Evolutionary conservation across 2,888 invertebrate genomes (phyloP), one percentile per base, ranked within the genome.

Genomic region (Stegana nigrithorax): DNA sequence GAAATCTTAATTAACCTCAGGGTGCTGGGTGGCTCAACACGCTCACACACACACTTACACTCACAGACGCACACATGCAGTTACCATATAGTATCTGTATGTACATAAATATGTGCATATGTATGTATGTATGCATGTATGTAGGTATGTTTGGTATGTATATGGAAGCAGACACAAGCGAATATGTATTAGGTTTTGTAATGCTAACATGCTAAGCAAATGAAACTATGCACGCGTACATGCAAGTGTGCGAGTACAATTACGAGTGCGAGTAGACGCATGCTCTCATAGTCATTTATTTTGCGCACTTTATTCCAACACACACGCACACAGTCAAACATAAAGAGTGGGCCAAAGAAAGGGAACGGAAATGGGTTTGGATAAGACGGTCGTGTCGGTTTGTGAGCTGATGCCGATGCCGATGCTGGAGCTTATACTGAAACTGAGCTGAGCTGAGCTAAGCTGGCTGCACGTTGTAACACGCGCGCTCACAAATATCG

Each of bases 1-100:
- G 68, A 77, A 76, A 73, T 76, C 73, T 73, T 76, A 76, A 76
- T 76, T 76, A 76, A 75, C 77, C 75, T 73, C 70, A 63, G 75
- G 73, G 73, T 67, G 66, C 64, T n/a, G n/a, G n/a, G n/a, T n/a
- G n/a, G n/a, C n/a, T n/a, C n/a, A n/a, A n/a, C n/a, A n/a, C 57
- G 29, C 17, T 51, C 60, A 56, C 44, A 47, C 45, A 45, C 17
- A 39, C 53, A 25, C 23, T n/a, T n/a, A 50, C 51, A 19, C 27
- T 21, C 21, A 12, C 58, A 17, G 27, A 44, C 47, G 44, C 12
- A 42, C 44, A n/a, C n/a, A n/a, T n/a, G n/a, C n/a, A n/a, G n/a
- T n/a, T n/a, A n/a, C n/a, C n/a, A n/a, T 47, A 45, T 39, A 47
- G 45, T n/a, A 58, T 51, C 32, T 27, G 6, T 21, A 51, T n/a